Evolutionary conservation across 2,888 invertebrate genomes (phyloP).

Genomic region (Protula sp.): DNA sequence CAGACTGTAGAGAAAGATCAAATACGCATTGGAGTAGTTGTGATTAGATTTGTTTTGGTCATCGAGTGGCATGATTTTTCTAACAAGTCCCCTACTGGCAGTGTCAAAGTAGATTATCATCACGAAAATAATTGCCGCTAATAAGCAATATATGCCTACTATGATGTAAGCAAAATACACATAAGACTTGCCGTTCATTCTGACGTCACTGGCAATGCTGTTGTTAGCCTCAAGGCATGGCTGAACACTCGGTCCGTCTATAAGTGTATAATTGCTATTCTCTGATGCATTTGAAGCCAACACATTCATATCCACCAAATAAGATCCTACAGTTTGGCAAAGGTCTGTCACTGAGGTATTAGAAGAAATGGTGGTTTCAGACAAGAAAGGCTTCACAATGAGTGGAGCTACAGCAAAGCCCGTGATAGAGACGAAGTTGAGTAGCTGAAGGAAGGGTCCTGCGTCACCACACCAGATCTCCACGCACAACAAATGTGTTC

Average conservation of each 20-base stretch:
- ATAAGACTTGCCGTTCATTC: slow-evolving; percentile 14
- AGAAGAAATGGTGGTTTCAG: neutral
- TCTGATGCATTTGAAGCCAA: neutral
- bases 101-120: slow-evolving; percentile 36
- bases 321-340: neutral
- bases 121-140: slow-evolving; percentile 45
- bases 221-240: neutral
- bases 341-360: neutral
- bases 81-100: neutral
- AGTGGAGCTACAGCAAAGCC: slow-evolving; percentile 15
- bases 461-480: slow-evolving; percentile 9
- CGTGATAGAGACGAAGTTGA: slow-evolving; percentile 14
- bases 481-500: slow-evolving; percentile 14
- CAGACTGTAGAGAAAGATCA: slow-evolving; percentile 32
- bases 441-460: slow-evolving; percentile 12
- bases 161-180: slow-evolving; percentile 52
- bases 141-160: slow-evolving; percentile 43
- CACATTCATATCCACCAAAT: neutral
- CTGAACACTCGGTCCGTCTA: too few relatives aligned
- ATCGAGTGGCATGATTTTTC: neutral
- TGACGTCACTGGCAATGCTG: neutral
- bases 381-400: slow-evolving; percentile 13
- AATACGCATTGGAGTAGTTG: neutral
- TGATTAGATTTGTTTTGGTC: neutral
- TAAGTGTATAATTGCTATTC: too few relatives aligned